Base-by-base conservation (phyloP, 23 tunicate genomes). In the Botrylloides violaceus region DNA sequence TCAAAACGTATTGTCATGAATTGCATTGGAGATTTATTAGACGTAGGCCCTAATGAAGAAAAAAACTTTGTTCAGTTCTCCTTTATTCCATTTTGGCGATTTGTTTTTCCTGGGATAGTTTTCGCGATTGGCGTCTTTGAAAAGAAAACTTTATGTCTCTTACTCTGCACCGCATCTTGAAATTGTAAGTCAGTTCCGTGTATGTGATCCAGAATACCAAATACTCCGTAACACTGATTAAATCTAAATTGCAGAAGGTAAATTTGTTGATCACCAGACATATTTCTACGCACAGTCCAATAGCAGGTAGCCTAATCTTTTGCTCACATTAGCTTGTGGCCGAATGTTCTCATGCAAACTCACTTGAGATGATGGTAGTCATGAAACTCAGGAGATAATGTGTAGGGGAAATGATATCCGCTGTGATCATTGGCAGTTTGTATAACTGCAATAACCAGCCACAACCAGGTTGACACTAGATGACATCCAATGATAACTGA, bases 321-420 rank as follows among this genome's bases (percentile, higher is more conserved):
- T n/a, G n/a, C n/a, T n/a, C n/a, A n/a, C n/a, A n/a, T n/a, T n/a
- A n/a, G n/a, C n/a, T n/a, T n/a, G n/a, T n/a, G 56, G 19, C 56
- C 19, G 19, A 18, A 18, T 15, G 56, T 15, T 15, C 19, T 48
- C 56, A 21, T 66, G 18, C 72, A 19, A 64, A 57, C 86, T 82
- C 34, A 88, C 96, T 88, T 88, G 29, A 77, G 31, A 77, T 88
- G 96, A 73, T 88, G 96, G 65, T 76, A 88, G 61, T 88, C 96
- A 66, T 88, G 96, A 58, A 88, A 88, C 71, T 88, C 78, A 3
- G 96, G 83, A 0, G 96, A 88, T 12, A 83, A 43, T 61, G 72
- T 34, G n/a, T 64, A 75, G 21, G 96, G 96, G 30, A 88, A 78
- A 49, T 88, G 96, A 59, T 81, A 88, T 32, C 74, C 70, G 59